Evolutionary conservation across 1,140 invertebrate genomes (phyloP).

Genomic region (Brachionus angularis): DNA sequence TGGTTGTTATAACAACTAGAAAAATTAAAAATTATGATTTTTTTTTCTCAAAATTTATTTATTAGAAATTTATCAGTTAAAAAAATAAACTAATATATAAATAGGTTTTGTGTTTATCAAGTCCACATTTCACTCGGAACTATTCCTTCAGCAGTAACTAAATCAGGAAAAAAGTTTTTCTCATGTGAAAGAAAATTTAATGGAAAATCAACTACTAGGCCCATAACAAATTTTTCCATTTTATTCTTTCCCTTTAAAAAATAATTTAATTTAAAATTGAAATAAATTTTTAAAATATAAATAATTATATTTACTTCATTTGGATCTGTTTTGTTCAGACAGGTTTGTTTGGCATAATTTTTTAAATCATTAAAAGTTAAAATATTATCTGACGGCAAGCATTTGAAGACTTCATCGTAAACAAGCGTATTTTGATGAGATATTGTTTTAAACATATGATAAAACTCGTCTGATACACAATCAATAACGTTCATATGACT

Average conservation of each 20-base stretch:
- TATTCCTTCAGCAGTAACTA: constrained; percentile 37
- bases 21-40: too few relatives aligned
- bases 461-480: constrained; percentile 33
- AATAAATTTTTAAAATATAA: background rate
- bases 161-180: constrained; percentile 37
- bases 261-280: background rate
- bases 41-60: too few relatives aligned
- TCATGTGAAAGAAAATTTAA: constrained; percentile 37
- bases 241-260: constrained; percentile 11
- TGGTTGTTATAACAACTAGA: too few relatives aligned
- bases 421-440: constrained; percentile 36
- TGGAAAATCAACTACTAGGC: constrained; percentile 43
- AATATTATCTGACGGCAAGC: constrained; percentile 35
- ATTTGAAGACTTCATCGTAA: constrained; percentile 43
- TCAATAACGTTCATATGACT: constrained; percentile 28
- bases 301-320: background rate
- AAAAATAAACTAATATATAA: background rate
- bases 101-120: background rate
- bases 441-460: constrained; percentile 8
- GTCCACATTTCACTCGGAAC: constrained; percentile 32
- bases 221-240: constrained; percentile 39
- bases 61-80: too few relatives aligned
- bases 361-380: constrained; percentile 42
- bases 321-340: constrained; percentile 11
- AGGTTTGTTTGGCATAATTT: constrained; percentile 8